Percentiles rank a stretch among this genome's conserved stretches.
phyloP scores from a whole-genome alignment of 2,113 vertebrate species.

The Dendrocopos noguchii region DNA sequence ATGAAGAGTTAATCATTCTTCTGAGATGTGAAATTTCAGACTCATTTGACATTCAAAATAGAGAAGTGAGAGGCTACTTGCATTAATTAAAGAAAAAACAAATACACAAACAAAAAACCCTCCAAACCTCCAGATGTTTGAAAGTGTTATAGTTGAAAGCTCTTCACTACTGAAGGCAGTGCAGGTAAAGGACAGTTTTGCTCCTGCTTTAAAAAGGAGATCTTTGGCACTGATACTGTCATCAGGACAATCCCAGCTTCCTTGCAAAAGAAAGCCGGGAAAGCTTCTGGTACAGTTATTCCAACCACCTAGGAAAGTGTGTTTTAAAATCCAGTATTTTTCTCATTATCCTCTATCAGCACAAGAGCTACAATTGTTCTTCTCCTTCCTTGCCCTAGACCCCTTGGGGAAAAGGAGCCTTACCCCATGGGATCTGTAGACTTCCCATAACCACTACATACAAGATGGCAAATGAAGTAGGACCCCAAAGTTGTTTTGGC shows the following conservation, averaged over 20 bases:
- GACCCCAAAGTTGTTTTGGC: neutral
- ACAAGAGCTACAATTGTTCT: neutral
- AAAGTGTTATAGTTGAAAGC: neutral
- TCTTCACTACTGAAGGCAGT: neutral
- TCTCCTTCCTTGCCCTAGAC: neutral
- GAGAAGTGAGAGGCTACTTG: neutral
- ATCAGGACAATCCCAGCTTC: neutral
- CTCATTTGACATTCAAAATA: neutral
- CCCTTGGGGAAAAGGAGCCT: accelerated
- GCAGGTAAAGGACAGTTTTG: neutral
- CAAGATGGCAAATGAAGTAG: neutral
- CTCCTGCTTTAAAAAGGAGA: neutral
- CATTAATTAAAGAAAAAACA: neutral
- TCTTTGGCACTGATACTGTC: neutral
- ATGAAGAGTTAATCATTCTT: neutral
- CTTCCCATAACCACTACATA: accelerated
- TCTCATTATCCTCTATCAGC: neutral
- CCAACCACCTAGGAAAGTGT: neutral
- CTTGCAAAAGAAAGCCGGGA: neutral
- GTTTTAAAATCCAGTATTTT: neutral
- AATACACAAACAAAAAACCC: neutral
- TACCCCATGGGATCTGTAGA: neutral
- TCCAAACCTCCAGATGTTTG: neutral
- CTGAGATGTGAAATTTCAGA: neutral
- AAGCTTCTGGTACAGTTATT: neutral